Base-by-base conservation (phyloP, 2,113 vertebrate species). In the Merops nubicus region DNA sequence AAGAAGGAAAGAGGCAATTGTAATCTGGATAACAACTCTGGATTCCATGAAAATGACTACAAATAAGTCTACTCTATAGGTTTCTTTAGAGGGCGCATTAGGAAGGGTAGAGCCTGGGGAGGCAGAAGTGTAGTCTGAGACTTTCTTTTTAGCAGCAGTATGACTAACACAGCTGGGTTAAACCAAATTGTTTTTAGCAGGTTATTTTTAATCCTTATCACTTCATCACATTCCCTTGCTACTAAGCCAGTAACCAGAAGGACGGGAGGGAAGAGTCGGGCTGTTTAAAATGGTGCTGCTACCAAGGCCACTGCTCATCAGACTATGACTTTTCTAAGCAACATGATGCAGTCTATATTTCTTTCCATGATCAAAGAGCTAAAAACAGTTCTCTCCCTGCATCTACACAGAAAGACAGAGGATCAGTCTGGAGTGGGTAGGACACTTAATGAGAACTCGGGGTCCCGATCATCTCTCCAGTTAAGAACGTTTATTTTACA, bases 181-280 rank as follows among this genome's bases (percentile, higher is more conserved):
- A 91, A 91, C 13, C 26, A 63, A 85, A 63, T 69, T 42, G 4
- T 0, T 68, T 88, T 82, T 79, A 86, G 76, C 22, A 51, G 42
- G 15, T 76, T 91, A 73, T 83, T 93, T 96, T 93, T 80, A 92
- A 67, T 87, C 19, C 47, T 89, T 91, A 22, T 50, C 28, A 48
- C 31, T 84, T 89, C 57, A 51, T 48, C 75, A 86, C n/a, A 75
- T 47, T 80, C 34, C 7, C 31, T 47, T 89, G 56, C 26, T 73
- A 42, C 26, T 62, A 81, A 91, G 26, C 33, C 25, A 62, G n/a
- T 40, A n/a, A 78, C 21, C 17, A 63, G 54, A 84, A 89, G 22
- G 56, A 77, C 0, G 2, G 63, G 16, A 92, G 7, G 13, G 29
- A 75, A 68, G 15, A 90, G 23, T 29, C 26, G 51, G 29, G 14